A percentile compares a stretch with the other conserved stretches of the same genome.
phyloP scores from a whole-genome alignment of 2,113 vertebrate genomes.

The Chloropsis hardwickii region DNA sequence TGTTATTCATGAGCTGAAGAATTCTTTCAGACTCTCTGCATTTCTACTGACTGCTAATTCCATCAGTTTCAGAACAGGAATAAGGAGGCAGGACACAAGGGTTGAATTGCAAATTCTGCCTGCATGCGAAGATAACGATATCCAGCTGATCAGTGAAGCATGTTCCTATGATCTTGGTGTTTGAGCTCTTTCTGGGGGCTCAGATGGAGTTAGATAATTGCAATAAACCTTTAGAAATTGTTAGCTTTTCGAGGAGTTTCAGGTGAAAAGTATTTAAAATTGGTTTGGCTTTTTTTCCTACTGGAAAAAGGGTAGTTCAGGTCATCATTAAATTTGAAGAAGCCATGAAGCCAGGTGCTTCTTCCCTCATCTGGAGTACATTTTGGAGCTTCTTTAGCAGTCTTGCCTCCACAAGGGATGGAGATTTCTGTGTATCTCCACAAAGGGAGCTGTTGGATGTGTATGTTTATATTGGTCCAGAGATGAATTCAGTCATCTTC shows the following conservation, averaged over 20 bases:
- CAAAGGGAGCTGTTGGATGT: neutral
- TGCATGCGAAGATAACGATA: neutral
- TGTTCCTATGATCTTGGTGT: neutral
- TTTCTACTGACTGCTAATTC: slow-evolving; percentile 25
- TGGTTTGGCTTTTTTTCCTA: neutral
- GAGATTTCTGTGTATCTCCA: neutral
- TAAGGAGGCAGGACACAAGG: neutral
- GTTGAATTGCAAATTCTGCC: neutral
- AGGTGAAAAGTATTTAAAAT: neutral
- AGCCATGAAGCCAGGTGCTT: neutral
- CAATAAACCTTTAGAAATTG: neutral
- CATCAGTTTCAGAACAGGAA: neutral
- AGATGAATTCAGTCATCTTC: neutral
- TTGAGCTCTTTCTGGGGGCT: neutral
- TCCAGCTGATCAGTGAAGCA: neutral
- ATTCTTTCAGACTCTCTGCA: neutral
- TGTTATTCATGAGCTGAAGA: slow-evolving; percentile 36
- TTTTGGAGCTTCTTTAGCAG: neutral
- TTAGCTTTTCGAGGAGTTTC: neutral
- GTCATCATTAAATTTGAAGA: neutral
- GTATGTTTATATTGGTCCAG: neutral
- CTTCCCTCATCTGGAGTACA: neutral
- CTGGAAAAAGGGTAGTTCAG: neutral
- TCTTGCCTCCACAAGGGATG: neutral
- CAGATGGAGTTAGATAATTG: neutral